These are phyloP conservation scores for Cheracebus regulus DNA, from an alignment of 2,797 vertebrate genomes.

Conservation along the genomic window DNA sequence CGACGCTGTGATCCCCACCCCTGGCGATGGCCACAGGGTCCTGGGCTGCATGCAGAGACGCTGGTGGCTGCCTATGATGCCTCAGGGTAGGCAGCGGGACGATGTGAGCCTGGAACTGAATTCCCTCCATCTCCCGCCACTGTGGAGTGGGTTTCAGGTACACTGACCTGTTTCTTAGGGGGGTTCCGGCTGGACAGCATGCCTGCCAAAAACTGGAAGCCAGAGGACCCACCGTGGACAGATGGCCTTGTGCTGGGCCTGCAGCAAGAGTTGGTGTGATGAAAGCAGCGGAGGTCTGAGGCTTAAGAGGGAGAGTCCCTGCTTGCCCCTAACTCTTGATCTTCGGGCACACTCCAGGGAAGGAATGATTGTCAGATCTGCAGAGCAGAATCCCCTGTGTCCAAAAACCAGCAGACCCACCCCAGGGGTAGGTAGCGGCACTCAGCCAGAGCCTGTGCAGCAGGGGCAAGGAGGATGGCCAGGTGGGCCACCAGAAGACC, in stretches of 20 bases:
- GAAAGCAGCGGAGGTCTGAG: not conserved
- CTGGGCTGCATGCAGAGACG: not conserved
- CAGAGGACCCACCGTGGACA: not conserved
- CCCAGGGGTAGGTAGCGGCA: not conserved
- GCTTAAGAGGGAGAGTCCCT: not conserved
- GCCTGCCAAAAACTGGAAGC: not conserved
- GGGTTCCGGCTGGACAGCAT: not conserved
- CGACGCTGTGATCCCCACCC: not conserved
- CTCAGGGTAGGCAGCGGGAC: not conserved
- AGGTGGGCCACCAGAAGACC: not conserved
- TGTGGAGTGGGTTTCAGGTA: not conserved
- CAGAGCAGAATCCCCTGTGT: not conserved
- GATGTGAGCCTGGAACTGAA: not conserved
- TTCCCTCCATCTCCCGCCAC: not conserved
- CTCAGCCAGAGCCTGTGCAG: not conserved
- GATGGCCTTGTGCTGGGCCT: not conserved
- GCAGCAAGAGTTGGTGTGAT: not conserved
- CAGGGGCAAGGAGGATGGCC: accelerated
- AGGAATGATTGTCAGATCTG: not conserved
- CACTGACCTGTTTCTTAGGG: not conserved
- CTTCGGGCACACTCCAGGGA: too few species aligned
- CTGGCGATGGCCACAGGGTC: not conserved
- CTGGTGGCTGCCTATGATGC: not conserved
- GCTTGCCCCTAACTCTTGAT: not conserved
- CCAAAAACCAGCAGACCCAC: not conserved